These are phyloP conservation scores for Istiophorus platypterus DNA, from an alignment of 2,113 vertebrate genomes.

Conservation along the genomic window DNA sequence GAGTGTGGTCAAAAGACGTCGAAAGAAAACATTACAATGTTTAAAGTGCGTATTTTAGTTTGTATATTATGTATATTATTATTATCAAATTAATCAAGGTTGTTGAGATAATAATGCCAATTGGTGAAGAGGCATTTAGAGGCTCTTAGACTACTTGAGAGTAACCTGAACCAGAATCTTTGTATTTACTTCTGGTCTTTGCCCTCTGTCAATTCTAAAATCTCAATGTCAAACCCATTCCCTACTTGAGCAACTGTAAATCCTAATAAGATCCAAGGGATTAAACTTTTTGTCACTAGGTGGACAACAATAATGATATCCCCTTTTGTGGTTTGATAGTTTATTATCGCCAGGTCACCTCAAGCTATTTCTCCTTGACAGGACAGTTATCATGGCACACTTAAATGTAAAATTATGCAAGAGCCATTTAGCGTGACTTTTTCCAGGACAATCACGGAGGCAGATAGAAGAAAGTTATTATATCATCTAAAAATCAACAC, in stretches of 20 bases:
- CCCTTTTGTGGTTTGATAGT: neutral
- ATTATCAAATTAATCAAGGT: neutral
- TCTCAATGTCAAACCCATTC: neutral
- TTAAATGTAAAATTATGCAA: neutral
- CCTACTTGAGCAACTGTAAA: neutral
- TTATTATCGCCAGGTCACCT: conserved; percentile 4
- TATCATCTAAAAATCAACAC: neutral
- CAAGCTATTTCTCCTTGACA: conserved; percentile 3
- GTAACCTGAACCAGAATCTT: neutral
- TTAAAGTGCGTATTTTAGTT: neutral
- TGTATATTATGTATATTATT: neutral
- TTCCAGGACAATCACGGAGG: neutral
- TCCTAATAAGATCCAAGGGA: neutral
- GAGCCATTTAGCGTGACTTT: neutral
- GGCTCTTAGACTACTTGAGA: no score
- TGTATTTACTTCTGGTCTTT: neutral
- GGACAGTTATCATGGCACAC: neutral
- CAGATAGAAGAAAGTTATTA: neutral
- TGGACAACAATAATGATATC: neutral
- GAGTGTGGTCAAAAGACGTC: conserved; percentile 71
- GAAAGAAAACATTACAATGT: neutral
- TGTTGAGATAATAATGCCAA: neutral
- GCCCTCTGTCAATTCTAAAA: neutral
- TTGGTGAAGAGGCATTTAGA: neutral
- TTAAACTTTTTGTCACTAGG: neutral